phyloP scores from a whole-genome alignment of 2,797 vertebrate genomes.

The Galago senegalensis region DNA sequence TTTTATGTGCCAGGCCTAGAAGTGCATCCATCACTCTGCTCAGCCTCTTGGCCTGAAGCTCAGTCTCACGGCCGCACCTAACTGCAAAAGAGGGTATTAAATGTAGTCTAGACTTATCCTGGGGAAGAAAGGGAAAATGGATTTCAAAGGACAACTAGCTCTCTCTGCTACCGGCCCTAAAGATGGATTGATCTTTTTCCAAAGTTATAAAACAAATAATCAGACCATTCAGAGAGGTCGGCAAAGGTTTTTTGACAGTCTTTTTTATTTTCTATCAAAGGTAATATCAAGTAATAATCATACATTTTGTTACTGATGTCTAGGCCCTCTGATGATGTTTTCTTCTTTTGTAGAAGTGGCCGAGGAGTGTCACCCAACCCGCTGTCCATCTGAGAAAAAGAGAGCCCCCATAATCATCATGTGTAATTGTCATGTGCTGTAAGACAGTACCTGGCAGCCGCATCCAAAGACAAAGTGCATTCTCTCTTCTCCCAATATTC shows the following conservation, averaged over 20 bases:
- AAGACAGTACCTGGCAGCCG: neutral
- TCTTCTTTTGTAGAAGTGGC: slow-evolving; percentile 2
- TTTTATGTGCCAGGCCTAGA: neutral
- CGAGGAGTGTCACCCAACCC: neutral
- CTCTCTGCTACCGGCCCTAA: slow-evolving; percentile 16
- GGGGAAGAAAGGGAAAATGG: neutral
- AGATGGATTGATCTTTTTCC: slow-evolving; percentile 44
- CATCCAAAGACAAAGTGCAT: neutral
- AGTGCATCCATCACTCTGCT: slow-evolving; percentile 27
- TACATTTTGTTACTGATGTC: neutral
- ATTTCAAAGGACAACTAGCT: slow-evolving; percentile 44
- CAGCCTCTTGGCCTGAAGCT: neutral
- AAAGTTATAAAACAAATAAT: slow-evolving; percentile 58
- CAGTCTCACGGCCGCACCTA: neutral
- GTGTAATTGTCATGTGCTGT: neutral
- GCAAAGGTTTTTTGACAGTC: neutral
- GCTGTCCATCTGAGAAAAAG: neutral
- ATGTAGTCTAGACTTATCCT: neutral
- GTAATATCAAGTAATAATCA: neutral
- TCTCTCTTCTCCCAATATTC: neutral
- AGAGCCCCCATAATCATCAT: neutral
- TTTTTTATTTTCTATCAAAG: slow-evolving; percentile 42
- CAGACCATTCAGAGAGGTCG: slow-evolving; percentile 43
- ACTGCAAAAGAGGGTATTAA: slow-evolving; percentile 50
- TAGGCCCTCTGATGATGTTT: neutral